These are phyloP conservation scores for Fragariocoptes setiger DNA, from an alignment of 1,140 invertebrate species.

Conservation along the genomic window DNA sequence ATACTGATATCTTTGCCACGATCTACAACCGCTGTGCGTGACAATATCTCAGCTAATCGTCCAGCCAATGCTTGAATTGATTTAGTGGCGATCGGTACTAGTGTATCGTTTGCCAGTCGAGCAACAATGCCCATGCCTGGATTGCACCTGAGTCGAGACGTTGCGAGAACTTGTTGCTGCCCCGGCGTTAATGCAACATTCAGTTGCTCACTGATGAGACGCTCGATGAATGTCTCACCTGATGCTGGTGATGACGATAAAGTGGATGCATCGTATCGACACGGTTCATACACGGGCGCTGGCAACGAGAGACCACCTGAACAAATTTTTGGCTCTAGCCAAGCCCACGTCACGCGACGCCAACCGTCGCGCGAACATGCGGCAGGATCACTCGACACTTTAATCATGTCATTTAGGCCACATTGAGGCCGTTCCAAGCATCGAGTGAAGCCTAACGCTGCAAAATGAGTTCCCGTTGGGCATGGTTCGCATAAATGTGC, in stretches of 20 bases:
- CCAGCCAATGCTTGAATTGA: too few species aligned
- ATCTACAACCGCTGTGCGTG: too few species aligned
- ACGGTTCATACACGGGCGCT: too few species aligned
- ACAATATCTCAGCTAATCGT: too few species aligned
- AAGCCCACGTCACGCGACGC: constrained; percentile 20
- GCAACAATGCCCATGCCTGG: constrained; percentile 26
- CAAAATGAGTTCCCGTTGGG: constrained; percentile 16
- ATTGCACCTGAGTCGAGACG: constrained; percentile 23
- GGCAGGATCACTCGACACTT: constrained; percentile 21
- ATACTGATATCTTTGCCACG: too few species aligned
- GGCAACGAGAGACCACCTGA: too few species aligned
- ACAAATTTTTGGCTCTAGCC: constrained; percentile 25
- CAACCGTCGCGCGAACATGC: constrained; percentile 17
- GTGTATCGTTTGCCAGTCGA: too few species aligned
- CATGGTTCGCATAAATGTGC: constrained; percentile 20
- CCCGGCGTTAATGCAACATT: background rate
- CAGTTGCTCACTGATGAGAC: background rate
- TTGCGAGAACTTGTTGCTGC: constrained; percentile 1
- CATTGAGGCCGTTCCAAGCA: constrained; percentile 23
- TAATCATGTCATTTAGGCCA: constrained; percentile 23
- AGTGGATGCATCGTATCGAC: constrained; percentile 18
- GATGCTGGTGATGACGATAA: too few species aligned
- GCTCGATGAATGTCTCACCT: too few species aligned
- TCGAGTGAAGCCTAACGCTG: constrained; percentile 17
- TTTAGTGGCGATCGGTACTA: too few species aligned